Evolutionary conservation across 2,888 invertebrate species (phyloP).

Genomic region (Temnothorax ravouxi): DNA sequence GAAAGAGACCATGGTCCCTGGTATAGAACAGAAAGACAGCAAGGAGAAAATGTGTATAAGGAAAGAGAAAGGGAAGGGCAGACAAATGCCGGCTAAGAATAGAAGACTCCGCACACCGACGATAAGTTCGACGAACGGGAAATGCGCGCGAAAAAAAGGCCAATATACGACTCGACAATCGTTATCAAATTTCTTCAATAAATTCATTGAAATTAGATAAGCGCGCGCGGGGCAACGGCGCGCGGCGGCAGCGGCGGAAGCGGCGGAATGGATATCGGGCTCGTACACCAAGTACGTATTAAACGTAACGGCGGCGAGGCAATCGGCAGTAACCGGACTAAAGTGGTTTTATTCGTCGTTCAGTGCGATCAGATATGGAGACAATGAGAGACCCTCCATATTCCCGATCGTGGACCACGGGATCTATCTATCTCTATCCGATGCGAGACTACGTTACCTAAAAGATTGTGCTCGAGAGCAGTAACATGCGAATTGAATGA

Average conservation of each 20-base stretch:
- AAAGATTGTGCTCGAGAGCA: constrained; percentile 55
- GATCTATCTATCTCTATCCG: constrained; percentile 65
- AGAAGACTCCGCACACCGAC: constrained; percentile 1
- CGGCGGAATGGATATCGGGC: constrained; percentile 22
- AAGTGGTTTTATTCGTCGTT: constrained; percentile 78
- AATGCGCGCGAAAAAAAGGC: constrained; percentile 50
- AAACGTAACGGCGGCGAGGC: constrained; percentile 61
- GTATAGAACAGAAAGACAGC: background rate
- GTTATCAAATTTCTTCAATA: constrained; percentile 81
- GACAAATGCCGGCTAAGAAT: constrained; percentile 56
- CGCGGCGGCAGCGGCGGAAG: constrained; percentile 34
- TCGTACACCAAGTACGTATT: constrained; percentile 60
- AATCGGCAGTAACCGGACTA: constrained; percentile 54
- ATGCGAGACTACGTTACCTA: constrained; percentile 34
- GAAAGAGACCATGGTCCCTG: constrained; percentile 16
- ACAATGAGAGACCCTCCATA: constrained; percentile 74
- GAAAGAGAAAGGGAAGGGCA: background rate
- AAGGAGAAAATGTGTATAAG: background rate
- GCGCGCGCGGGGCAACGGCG: constrained; percentile 14
- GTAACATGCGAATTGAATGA: constrained; percentile 67
- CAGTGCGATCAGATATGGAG: constrained; percentile 76
- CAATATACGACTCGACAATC: constrained; percentile 67
- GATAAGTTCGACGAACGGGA: constrained; percentile 56
- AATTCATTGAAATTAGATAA: constrained; percentile 81
- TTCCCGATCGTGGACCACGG: constrained; percentile 51